These are phyloP conservation scores for Chaetophractus vellerosus DNA, from an alignment of 2,797 vertebrate species.

Conservation along the genomic window DNA sequence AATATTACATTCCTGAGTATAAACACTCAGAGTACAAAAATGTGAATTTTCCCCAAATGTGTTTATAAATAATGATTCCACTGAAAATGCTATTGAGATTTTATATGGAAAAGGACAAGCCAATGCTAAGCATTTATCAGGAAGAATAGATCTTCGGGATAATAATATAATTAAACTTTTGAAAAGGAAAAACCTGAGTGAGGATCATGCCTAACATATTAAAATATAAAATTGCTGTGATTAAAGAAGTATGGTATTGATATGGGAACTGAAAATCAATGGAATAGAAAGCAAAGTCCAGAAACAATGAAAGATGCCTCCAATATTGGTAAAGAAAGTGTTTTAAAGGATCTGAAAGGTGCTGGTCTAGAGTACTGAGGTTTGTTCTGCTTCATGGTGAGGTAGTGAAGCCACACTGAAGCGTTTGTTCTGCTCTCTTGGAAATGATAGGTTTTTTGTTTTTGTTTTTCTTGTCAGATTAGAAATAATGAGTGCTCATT, in stretches of 20 bases:
- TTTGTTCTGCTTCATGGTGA: neutral
- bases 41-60: neutral
- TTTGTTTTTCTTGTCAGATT: neutral
- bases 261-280: neutral
- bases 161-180: neutral
- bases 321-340: neutral
- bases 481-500: neutral
- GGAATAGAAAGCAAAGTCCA: neutral
- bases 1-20: neutral
- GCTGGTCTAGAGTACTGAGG: fast-evolving
- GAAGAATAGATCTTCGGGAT: neutral
- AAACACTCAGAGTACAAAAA: neutral
- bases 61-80: neutral
- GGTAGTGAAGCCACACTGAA: neutral
- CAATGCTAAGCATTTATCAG: neutral
- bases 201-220: neutral
- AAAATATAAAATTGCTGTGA: fast-evolving
- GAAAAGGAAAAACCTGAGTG: neutral
- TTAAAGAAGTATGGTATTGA: fast-evolving
- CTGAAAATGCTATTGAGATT: neutral
- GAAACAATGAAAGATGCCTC: neutral
- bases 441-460: neutral
- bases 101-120: neutral
- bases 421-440: neutral
- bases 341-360: neutral